Percentiles rank a stretch among this genome's conserved stretches.
Evolutionary conservation across 2,113 vertebrate species (phyloP).

Genomic region (Cricetomys ansorgei): DNA sequence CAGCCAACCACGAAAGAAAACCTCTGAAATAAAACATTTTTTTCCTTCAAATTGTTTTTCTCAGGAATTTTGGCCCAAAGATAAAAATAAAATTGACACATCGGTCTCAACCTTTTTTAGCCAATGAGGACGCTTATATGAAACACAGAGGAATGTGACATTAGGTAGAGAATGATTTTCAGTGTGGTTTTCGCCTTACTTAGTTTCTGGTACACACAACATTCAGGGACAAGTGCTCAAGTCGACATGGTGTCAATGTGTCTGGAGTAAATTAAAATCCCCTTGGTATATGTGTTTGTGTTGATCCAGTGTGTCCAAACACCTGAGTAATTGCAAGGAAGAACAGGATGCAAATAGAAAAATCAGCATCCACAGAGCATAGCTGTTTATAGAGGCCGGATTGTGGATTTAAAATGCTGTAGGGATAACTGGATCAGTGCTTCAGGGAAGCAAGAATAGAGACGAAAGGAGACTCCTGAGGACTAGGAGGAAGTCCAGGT

Average conservation of each 20-base stretch:
- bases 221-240: no score
- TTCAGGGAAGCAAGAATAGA: background rate
- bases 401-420: background rate
- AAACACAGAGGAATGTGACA: no score
- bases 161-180: no score
- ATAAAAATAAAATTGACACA: no score
- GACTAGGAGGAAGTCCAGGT: background rate
- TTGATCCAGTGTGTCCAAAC: background rate
- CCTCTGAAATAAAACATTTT: no score
- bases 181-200: no score
- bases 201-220: no score
- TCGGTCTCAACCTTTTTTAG: no score
- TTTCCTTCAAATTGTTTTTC: no score
- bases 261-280: background rate
- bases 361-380: background rate
- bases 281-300: background rate
- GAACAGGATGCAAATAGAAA: background rate
- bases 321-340: background rate
- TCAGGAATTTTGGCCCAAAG: no score
- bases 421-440: background rate
- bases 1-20: no score
- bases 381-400: background rate
- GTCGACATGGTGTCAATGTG: background rate
- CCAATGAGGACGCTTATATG: no score
- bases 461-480: background rate